Base-by-base conservation (phyloP, 2,113 vertebrate species). In the Tachycineta bicolor region DNA sequence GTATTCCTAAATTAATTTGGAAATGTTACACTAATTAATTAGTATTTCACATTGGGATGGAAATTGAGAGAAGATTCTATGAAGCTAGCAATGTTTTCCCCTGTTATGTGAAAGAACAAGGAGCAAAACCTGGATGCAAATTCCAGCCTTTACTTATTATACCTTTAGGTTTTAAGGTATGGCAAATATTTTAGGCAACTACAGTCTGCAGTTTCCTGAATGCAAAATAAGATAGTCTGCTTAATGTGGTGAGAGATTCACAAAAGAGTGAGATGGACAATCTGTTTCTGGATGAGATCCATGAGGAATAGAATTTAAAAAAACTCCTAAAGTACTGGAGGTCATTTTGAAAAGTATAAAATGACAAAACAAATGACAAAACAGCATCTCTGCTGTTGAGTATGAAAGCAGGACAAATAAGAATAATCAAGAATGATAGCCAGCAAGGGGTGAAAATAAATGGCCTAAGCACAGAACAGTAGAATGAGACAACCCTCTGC, bases 1-100 rank as follows among this genome's bases (percentile, higher is more conserved):
- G 4, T 73, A 60, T 84, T 91, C 74, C 60, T 84, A 78, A 90
- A 87, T 89, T 56, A 5, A 67, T 60, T 83, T 78, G 31, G 31
- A 91, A 90, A 29, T 21, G 31, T 87, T 68, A 39, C 5, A 3
- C 20, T 60, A 93, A 71, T 70, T 64, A 84, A 71, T 78, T 91
- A 82, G 5, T 26, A 46, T 29, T 75, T 83, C 59, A 52, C 25
- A 41, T 78, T 0, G 6, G 14, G 34, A 52, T 16, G 28, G 41
- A 67, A 49, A 34, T 43, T 58, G 55, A 58, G 52, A 41, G 15
- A 75, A 15, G 43, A 71, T 89, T 71, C 49, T n/a, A 28, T 0
- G 0, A 28, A 67, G 47, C 28, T 23, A 85, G 21, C 33, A 74
- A 5, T 25, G 14, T 8, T 90, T 83, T 43, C 15, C 10, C 12